Base-by-base conservation (phyloP, 2,797 vertebrate genomes). In the Allobates femoralis region DNA sequence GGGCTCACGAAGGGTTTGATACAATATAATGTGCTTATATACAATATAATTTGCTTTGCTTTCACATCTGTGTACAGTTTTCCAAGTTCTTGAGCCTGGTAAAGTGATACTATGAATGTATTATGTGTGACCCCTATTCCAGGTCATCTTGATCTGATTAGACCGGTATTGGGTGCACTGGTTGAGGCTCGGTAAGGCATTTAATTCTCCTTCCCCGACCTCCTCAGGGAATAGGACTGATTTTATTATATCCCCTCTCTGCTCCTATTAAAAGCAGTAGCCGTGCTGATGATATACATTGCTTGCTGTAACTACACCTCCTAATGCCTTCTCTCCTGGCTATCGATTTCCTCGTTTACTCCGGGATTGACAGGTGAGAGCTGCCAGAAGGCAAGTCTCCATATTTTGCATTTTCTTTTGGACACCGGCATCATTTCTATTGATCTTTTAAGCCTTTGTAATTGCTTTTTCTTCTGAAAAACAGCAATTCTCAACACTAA, bases 391-490 rank as follows among this genome's bases (percentile, higher is more conserved):
- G 76, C 77, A 87, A 73, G 77, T 85, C 86, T 90, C 79, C 74
- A 87, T 64, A 80, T 71, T 81, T 80, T 85, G 84, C 88, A 82
- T 85, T 89, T 85, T 91, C 85, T 88, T 85, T 88, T 88, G 62
- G 84, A 90, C 90, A 81, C 86, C 81, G 85, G 89, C 83, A 89
- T 90, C 90, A 91, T 89, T 90, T 90, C 86, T 90, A 91, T 89
- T 89, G 89, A 90, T 90, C 89, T 83, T 85, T 87, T 32, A 90
- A 91, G 88, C 66, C 89, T 86, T 86, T 83, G 71, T 90, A 90
- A 90, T 91, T 92, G 87, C 89, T 90, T 92, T 90, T 90, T 86
- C 78, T 64, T 87, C 85, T 81, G 87, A 84, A 90, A 90, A 83
- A 81, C 55, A 84, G 51, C 79, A 86, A 84, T 84, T 89, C 89